Percentiles rank a stretch among this genome's conserved stretches.
phyloP scores from a whole-genome alignment of 2,888 invertebrate genomes.

The Brachypterus glaber region DNA sequence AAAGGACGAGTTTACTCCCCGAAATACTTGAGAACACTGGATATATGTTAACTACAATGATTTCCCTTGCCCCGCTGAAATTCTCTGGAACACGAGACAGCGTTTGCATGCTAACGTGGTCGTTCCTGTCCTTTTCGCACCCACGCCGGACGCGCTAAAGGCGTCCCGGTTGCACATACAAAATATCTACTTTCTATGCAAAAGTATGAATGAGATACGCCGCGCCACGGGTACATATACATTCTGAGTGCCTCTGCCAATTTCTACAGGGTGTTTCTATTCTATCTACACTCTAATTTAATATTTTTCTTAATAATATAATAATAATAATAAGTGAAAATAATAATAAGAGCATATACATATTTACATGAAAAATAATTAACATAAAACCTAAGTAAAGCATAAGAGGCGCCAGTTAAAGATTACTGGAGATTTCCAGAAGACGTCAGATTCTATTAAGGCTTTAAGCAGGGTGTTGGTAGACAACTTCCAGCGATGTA shows the following conservation, averaged over 20 bases:
- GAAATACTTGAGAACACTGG: constrained; percentile 44
- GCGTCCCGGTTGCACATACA: constrained; percentile 40
- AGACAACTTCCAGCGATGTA: too few species aligned
- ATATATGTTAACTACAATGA: constrained; percentile 43
- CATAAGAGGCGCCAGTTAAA: too few species aligned
- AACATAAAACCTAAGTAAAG: too few species aligned
- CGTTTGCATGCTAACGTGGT: constrained; percentile 43
- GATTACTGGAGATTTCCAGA: too few species aligned
- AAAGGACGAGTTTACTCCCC: constrained; percentile 36
- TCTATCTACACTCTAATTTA: constrained; percentile 1
- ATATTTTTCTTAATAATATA: background rate
- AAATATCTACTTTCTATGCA: constrained; percentile 51
- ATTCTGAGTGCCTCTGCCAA: constrained; percentile 34
- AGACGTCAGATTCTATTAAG: too few species aligned
- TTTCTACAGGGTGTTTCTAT: constrained; percentile 5
- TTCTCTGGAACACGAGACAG: constrained; percentile 43
- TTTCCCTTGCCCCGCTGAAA: constrained; percentile 39
- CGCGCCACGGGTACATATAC: constrained; percentile 40
- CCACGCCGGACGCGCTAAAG: constrained; percentile 25
- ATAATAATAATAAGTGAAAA: too few species aligned
- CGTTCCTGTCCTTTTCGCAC: constrained; percentile 33
- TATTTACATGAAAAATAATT: too few species aligned
- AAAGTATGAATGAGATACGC: constrained; percentile 52
- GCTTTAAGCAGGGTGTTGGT: too few species aligned
- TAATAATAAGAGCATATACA: too few species aligned